Percentiles rank a stretch among this genome's conserved stretches.
Evolutionary conservation across 2,113 vertebrate genomes (phyloP).

Genomic region (Salvator merianae): DNA sequence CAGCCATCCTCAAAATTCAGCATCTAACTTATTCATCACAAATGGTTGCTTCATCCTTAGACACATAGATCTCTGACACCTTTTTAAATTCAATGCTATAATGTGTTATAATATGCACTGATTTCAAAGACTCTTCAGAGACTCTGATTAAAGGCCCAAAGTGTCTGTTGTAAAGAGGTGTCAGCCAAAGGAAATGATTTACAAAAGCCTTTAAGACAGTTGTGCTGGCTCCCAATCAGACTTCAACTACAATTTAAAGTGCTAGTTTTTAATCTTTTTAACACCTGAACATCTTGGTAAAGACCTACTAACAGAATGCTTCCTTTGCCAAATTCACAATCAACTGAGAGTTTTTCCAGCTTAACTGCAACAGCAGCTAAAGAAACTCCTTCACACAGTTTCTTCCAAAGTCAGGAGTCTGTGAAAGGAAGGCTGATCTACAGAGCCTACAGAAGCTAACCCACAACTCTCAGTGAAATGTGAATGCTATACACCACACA

Average conservation of each 20-base stretch:
- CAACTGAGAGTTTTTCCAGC: neutral
- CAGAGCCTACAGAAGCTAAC: too few relatives aligned
- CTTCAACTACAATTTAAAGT: neutral
- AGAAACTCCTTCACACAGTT: too few relatives aligned
- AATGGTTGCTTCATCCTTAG: neutral
- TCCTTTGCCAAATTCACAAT: neutral
- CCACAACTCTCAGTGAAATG: too few relatives aligned
- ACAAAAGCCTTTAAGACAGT: neutral
- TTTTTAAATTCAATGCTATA: neutral
- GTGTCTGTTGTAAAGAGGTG: neutral
- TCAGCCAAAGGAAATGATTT: neutral
- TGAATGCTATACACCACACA: too few relatives aligned
- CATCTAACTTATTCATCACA: neutral
- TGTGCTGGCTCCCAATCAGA: neutral
- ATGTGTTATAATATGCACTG: neutral
- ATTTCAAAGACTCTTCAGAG: neutral
- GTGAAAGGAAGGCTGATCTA: too few relatives aligned
- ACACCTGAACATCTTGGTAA: neutral
- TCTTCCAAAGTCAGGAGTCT: too few relatives aligned
- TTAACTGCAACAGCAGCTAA: too few relatives aligned
- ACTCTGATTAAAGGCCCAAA: neutral
- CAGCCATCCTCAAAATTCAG: neutral
- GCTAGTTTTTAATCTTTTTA: neutral
- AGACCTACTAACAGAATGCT: neutral
- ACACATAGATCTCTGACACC: neutral